phyloP scores from a whole-genome alignment of 1,140 invertebrate genomes.

The Zophobas atratus region DNA sequence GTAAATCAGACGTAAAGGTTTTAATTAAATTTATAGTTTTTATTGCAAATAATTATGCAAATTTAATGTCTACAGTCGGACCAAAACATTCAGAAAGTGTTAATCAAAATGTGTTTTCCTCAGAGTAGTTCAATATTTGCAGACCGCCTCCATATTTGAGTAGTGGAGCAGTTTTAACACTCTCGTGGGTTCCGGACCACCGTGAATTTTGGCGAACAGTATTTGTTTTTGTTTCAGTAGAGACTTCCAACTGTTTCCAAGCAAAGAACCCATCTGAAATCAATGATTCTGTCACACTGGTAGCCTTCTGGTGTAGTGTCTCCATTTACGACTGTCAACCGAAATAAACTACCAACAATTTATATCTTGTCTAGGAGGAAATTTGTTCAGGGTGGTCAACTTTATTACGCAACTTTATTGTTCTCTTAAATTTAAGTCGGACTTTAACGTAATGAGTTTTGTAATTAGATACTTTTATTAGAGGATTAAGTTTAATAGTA shows the following conservation, averaged over 20 bases:
- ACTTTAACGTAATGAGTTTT: slow-evolving; percentile 35
- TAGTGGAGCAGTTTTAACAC: neutral
- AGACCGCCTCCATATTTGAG: slow-evolving; percentile 19
- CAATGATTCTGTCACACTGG: neutral
- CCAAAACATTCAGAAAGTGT: slow-evolving; percentile 20
- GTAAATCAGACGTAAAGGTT: too few relatives aligned
- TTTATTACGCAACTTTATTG: slow-evolving; percentile 43
- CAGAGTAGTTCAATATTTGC: slow-evolving; percentile 30
- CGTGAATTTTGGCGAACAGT: slow-evolving; percentile 19
- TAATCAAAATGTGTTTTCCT: slow-evolving; percentile 35
- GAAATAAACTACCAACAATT: slow-evolving; percentile 12
- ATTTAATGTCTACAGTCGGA: slow-evolving; percentile 1
- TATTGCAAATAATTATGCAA: neutral
- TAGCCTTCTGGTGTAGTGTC: neutral
- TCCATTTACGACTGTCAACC: slow-evolving; percentile 33
- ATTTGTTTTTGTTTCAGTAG: neutral
- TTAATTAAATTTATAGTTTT: too few relatives aligned
- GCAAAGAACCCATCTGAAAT: neutral
- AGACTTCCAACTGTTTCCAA: slow-evolving; percentile 1
- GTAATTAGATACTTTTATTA: slow-evolving; percentile 47
- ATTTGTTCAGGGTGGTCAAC: slow-evolving; percentile 43
- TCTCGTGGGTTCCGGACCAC: slow-evolving; percentile 16
- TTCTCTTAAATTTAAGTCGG: slow-evolving; percentile 29
- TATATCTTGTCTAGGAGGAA: slow-evolving; percentile 7
- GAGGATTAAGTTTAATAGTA: slow-evolving; percentile 39